phyloP scores from a whole-genome alignment of 37 sponge, comb jelly and placozoan genomes.

The Halisarca cf. caerulea region DNA sequence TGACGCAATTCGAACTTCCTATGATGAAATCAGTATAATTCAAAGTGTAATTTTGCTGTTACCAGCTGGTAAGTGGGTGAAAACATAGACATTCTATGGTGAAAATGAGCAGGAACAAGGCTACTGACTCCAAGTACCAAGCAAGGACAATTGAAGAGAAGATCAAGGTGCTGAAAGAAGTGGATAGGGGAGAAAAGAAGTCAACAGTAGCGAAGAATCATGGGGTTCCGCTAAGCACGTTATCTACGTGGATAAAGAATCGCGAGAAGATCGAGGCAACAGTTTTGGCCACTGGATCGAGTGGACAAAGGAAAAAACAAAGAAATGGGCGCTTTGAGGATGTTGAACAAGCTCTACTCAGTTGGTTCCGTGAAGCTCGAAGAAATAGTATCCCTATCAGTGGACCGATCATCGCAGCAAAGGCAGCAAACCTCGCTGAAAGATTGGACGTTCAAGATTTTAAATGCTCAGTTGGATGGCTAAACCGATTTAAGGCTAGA shows the following conservation, averaged over 20 bases:
- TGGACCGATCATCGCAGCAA: not conserved
- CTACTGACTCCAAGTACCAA: not conserved
- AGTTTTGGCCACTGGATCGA: not conserved
- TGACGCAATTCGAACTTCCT: not conserved
- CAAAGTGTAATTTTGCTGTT: not conserved
- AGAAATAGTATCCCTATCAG: not conserved
- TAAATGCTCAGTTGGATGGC: not conserved
- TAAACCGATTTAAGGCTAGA: not conserved
- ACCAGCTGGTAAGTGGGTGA: no score
- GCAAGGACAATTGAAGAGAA: not conserved
- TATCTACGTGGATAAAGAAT: not conserved
- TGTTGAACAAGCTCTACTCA: not conserved
- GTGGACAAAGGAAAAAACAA: not conserved
- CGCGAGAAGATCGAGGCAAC: no score
- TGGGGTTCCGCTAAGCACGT: not conserved
- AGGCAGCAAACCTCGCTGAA: not conserved
- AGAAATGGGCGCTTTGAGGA: not conserved
- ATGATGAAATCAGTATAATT: not conserved
- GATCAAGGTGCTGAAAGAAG: not conserved
- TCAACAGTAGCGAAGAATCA: not conserved
- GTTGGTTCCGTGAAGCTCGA: not conserved
- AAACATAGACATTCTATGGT: no score
- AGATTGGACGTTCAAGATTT: not conserved
- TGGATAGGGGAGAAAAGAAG: not conserved
- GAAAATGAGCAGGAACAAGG: not conserved